Evolutionary conservation across 2,797 vertebrate species (phyloP), one percentile per base, ranked within the genome.

Genomic region (Antrozous pallidus): DNA sequence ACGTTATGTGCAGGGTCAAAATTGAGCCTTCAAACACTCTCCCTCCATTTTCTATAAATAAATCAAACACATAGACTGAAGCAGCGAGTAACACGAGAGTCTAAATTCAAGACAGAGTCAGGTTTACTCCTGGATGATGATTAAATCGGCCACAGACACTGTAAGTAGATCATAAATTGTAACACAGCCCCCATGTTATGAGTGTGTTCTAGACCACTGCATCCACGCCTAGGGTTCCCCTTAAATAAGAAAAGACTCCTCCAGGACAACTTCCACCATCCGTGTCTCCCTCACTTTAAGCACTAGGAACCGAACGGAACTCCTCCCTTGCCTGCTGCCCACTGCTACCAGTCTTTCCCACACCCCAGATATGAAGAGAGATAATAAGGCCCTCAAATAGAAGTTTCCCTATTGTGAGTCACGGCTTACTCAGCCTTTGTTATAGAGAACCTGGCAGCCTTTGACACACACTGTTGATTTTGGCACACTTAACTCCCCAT

Each of bases 371-470:
- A 97, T 93, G 97, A 97, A 90, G 88, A 95, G 73, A 94, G 98
- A 98, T 98, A 98, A 98, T 47, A 80, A 98, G 95, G 95, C 80
- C 93, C 87, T 97, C 69, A 63, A 95, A 98, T 96, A 93, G 77
- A 97, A 96, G 96, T 97, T 98, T 98, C 98, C 98, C 97, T 95
- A 97, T 94, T 95, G 90, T 98, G 98, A 98, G 96, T 98, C 98
- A 98, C 2, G 0, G 94, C 96, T 98, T 97, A 98, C 97, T 98
- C 97, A 98, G 97, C 96, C 97, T 98, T 98, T 98, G 98, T 98
- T 98, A 94, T 80, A 97, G 96, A 95, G 97, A 98, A 98, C 97
- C 97, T 98, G 98, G 97, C 98, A 98, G 97, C 82, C 97, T 98
- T 98, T 98, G 97, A 98, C 98, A 98, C 67, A 51, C 0, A 0